Percentiles rank a stretch among this genome's conserved stretches.
Conservation (phyloP, 2,113 vertebrate species). For the Synchiropus splendidus region DNA sequence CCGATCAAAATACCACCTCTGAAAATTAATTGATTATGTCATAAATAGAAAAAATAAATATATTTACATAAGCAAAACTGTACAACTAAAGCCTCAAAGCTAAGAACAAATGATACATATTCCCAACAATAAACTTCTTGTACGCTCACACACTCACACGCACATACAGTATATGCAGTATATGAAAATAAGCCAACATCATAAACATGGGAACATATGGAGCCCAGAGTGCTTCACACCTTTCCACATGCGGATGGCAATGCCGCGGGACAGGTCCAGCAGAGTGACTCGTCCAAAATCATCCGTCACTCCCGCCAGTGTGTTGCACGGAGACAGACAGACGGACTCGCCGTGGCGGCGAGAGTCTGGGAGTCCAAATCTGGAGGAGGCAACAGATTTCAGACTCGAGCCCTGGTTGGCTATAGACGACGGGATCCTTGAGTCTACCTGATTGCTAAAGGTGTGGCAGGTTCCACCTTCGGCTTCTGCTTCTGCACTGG, state of each 20-base stretch:
- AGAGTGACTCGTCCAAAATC: slow-evolving; percentile 90
- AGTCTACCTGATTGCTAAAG: slow-evolving; percentile 78
- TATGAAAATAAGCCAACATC: no score
- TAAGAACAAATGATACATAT: no score
- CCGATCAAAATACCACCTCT: no score
- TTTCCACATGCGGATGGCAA: slow-evolving; percentile 97
- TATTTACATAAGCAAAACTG: no score
- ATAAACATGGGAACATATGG: background rate
- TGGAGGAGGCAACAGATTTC: slow-evolving; percentile 27
- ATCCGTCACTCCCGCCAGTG: slow-evolving; percentile 90
- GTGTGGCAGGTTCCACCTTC: slow-evolving; percentile 88
- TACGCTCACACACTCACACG: no score
- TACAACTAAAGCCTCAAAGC: no score
- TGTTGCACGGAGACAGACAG: slow-evolving; percentile 91
- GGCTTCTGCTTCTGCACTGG: slow-evolving; percentile 83
- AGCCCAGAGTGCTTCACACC: slow-evolving; percentile 61
- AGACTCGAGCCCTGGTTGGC: no score
- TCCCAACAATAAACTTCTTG: no score
- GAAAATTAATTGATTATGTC: no score
- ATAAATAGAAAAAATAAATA: no score
- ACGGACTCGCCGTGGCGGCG: slow-evolving; percentile 89
- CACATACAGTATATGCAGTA: no score
- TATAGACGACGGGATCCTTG: no score
- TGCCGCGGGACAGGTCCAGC: slow-evolving; percentile 82
- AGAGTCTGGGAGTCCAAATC: slow-evolving; percentile 94